Evolutionary conservation across 1,140 invertebrate species (phyloP).

Genomic region (Trinorchestia longiramus): DNA sequence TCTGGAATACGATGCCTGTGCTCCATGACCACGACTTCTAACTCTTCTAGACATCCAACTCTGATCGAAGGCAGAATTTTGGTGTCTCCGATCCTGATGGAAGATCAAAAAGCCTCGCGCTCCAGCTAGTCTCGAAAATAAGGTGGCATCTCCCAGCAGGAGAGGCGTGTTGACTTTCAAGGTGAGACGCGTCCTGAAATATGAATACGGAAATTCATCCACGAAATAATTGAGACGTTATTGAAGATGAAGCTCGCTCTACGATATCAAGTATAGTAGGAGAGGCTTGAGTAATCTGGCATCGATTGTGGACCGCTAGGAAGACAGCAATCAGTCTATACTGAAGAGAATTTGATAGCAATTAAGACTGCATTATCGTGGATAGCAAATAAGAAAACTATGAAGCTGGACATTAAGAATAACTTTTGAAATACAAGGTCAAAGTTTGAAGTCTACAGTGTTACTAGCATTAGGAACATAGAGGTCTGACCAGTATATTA

Average conservation of each 20-base stretch:
- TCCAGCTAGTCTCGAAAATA: slow-evolving; percentile 26
- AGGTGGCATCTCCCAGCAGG: background rate
- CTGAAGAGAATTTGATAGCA: too few relatives aligned
- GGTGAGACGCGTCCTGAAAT: background rate
- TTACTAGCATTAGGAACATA: background rate
- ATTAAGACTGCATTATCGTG: too few relatives aligned
- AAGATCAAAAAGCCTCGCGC: background rate
- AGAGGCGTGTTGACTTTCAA: background rate
- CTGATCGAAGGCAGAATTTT: slow-evolving; percentile 50
- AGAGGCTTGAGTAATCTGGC: background rate
- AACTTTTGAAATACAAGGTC: background rate
- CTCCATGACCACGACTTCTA: slow-evolving; percentile 27
- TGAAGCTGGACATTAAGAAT: background rate
- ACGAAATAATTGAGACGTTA: background rate
- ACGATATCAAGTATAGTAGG: background rate
- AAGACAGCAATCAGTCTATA: background rate
- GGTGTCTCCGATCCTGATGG: slow-evolving; percentile 41
- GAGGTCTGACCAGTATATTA: too few relatives aligned
- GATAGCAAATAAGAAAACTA: background rate
- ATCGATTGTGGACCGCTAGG: background rate
- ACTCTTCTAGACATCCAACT: slow-evolving; percentile 51
- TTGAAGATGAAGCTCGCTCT: background rate
- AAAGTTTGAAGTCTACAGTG: background rate
- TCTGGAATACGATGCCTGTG: slow-evolving; percentile 15
- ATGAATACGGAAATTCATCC: background rate